Conservation (phyloP, 2,797 vertebrate genomes). For the Alectoris magna region DNA sequence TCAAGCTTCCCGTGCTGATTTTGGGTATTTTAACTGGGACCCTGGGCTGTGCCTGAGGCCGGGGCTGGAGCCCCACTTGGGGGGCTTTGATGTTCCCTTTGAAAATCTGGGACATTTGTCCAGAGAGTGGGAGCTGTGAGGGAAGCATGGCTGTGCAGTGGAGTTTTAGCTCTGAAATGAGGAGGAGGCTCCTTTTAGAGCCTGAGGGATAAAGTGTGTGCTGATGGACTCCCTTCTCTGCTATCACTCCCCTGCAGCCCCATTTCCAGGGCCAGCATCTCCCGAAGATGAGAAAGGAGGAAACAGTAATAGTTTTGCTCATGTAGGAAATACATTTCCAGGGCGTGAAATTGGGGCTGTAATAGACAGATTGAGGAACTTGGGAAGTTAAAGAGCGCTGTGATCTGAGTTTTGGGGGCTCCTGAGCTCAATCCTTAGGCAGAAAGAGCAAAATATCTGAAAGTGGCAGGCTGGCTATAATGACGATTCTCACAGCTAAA, state of each 20-base stretch:
- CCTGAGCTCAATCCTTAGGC: background rate
- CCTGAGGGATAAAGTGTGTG: background rate
- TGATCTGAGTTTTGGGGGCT: background rate
- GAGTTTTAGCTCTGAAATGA: background rate
- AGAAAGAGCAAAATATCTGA: background rate
- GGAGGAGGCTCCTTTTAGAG: background rate
- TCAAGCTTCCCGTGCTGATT: background rate
- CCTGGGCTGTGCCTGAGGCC: background rate
- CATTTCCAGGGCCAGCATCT: background rate
- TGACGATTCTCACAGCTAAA: background rate
- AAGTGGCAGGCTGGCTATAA: background rate
- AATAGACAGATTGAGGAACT: background rate
- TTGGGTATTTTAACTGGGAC: background rate
- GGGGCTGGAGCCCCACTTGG: background rate
- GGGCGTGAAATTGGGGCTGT: background rate
- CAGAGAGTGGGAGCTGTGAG: background rate
- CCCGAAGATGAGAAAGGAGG: background rate
- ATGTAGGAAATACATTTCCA: background rate
- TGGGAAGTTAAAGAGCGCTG: background rate
- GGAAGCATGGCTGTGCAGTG: accelerated
- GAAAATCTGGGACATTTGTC: accelerated
- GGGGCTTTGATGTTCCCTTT: background rate
- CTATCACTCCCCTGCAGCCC: background rate
- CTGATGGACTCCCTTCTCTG: background rate
- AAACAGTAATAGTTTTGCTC: accelerated